Conservation (phyloP, 1,140 invertebrate species). For the Battus philenor region DNA sequence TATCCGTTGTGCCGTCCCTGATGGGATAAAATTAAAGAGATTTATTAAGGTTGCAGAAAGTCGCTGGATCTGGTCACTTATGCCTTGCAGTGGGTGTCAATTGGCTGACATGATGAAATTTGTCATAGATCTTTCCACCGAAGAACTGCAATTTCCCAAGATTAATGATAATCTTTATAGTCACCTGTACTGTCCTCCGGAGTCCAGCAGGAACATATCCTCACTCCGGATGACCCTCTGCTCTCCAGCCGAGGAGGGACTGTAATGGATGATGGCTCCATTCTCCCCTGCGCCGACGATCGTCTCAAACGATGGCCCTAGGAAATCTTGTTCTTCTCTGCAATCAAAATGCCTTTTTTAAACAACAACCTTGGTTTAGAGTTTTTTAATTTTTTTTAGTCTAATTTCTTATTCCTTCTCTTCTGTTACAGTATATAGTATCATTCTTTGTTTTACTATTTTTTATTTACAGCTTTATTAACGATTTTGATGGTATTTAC, state of each 20-base stretch:
- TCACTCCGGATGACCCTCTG: constrained; percentile 83
- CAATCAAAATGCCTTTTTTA: too few species aligned
- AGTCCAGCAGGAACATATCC: constrained; percentile 94
- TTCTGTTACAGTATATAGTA: too few species aligned
- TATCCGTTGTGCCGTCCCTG: constrained; percentile 64
- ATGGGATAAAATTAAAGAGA: too few species aligned
- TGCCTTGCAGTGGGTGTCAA: too few species aligned
- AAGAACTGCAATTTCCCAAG: background rate
- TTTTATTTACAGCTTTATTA: too few species aligned
- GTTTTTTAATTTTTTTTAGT: too few species aligned
- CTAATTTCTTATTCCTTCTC: too few species aligned
- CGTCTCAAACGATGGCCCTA: constrained; percentile 93
- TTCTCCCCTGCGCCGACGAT: constrained; percentile 95
- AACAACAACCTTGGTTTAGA: too few species aligned
- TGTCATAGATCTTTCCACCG: background rate
- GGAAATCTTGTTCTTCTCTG: constrained; percentile 82
- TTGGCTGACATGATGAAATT: background rate
- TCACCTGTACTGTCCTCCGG: constrained; percentile 83
- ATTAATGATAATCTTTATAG: background rate
- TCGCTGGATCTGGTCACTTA: too few species aligned
- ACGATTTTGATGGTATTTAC: too few species aligned
- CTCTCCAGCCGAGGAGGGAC: constrained; percentile 79
- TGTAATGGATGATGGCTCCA: constrained; percentile 96
- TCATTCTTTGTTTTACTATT: too few species aligned
- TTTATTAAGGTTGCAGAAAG: too few species aligned